Evolutionary conservation across 30 jellyfish, hydroid and myxozoan genomes (phyloP).

Genomic region (Aurelia sp.): DNA sequence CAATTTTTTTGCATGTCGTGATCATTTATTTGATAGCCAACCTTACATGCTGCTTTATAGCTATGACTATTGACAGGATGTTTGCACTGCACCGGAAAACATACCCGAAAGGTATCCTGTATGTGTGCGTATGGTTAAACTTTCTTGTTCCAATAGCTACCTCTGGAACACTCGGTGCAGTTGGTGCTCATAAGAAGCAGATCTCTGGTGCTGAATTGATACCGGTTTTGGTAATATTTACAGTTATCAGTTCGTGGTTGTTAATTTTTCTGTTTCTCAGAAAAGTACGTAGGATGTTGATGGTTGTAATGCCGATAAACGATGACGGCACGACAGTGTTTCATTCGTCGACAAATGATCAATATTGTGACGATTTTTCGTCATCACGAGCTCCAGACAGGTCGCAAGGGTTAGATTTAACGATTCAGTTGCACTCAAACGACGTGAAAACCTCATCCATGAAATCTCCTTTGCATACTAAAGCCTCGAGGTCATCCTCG

Average conservation of each 20-base stretch:
- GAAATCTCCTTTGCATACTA: too few relatives aligned
- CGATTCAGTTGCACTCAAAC: too few relatives aligned
- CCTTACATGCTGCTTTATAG: slow-evolving; percentile 1
- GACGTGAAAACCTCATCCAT: too few relatives aligned
- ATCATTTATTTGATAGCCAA: slow-evolving; percentile 9
- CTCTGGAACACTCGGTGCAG: slow-evolving; percentile 17
- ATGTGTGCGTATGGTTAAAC: not conserved
- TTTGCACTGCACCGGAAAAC: slow-evolving; percentile 10
- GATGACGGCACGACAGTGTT: not conserved
- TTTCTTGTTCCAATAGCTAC: slow-evolving; percentile 7
- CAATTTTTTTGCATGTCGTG: slow-evolving; percentile 2
- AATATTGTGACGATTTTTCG: too few relatives aligned
- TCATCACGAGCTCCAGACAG: too few relatives aligned
- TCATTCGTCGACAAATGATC: too few relatives aligned
- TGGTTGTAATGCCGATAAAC: slow-evolving; percentile 4
- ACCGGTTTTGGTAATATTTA: not conserved
- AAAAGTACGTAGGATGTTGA: slow-evolving; percentile 21
- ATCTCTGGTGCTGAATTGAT: not conserved
- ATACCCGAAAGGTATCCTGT: not conserved
- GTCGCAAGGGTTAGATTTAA: too few relatives aligned
- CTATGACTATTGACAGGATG: slow-evolving; percentile 3
- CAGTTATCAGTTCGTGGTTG: slow-evolving; percentile 3
- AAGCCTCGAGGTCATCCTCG: too few relatives aligned
- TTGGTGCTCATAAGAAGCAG: slow-evolving; percentile 22
- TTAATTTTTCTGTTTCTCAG: slow-evolving; percentile 7